Evolutionary conservation across 2,888 invertebrate genomes (phyloP), one percentile per base, ranked within the genome.

Genomic region (Mystacides longicornis): DNA sequence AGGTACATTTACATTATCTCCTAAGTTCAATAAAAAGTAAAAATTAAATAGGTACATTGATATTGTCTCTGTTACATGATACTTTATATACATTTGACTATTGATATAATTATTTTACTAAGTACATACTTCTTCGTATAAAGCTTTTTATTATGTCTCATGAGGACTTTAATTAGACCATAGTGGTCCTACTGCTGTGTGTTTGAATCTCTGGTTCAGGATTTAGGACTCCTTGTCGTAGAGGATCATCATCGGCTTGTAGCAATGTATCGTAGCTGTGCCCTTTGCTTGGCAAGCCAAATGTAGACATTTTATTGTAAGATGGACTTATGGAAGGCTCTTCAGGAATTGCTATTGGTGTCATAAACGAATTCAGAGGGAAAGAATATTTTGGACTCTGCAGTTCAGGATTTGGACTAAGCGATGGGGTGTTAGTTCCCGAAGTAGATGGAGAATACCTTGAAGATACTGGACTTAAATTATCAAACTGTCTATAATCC

Each of bases 401-500:
- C 49, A 43, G 27, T 7, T 74, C 77, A 43, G 76, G 71, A 54
- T 69, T 72, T 1, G 77, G 77, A 60, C 77, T 77, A 21, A 71
- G 68, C 1, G 77, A 74, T 27, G 77, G 77, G 22, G 75, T 75
- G 55, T 77, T 77, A 62, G 75, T 75, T 61, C 76, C 77, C n/a
- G 77, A 77, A 62, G 75, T 76, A 37, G 77, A 74, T 2, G 77
- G 77, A 18, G 74, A 74, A 60, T 75, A 74, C n/a, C 68, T 66
- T 1, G 76, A 75, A 0, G 77, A 72, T 48, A 73, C 69, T 0
- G 77, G 74, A 61, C 77, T 77, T 62, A 73, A 74, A 61, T 72
- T 71, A 14, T 55, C 58, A 27, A 37, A 49, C 31, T 48, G 31
- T 3, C 2, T 37, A 37, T 14, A n/a, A 14, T 37, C 37, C n/a